Evolutionary conservation across 1,140 invertebrate genomes (phyloP), one percentile per base, ranked within the genome.

Genomic region (Zaprionus inermis): DNA sequence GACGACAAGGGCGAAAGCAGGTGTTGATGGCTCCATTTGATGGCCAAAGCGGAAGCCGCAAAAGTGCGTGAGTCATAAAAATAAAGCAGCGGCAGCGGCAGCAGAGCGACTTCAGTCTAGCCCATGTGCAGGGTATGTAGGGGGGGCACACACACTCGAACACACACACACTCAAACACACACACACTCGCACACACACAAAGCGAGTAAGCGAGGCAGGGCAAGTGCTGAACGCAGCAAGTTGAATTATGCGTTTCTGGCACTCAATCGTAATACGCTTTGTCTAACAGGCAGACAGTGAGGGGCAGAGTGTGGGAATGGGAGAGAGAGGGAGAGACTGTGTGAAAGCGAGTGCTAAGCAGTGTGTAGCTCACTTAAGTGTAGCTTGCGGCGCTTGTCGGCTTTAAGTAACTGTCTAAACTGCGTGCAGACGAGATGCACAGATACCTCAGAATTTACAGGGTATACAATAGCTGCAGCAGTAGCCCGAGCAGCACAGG

Each of bases 11-110:
- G 18, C 34, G 56, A 54, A 76, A 79, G 80, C 83, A 88, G 83
- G 83, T 88, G 83, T 88, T 88, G 83, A 88, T 88, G 77, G 83
- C 83, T 88, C 79, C 84, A 86, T 86, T 85, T 83, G 83, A 86
- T 88, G 83, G 83, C 72, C 79, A 79, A 79, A 81, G 65, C 83
- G 83, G 83, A 88, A 88, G 84, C 83, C 83, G 79, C 83, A 88
- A 83, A 85, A 88, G 83, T 88, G 83, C 83, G 83, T 88, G 83
- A 88, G 83, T 89, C 83, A 83, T 88, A 88, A 89, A 88, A 88
- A 89, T 88, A 88, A 88, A 83, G 58, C 51, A 68, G 28, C 54
- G 51, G 22, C 66, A 57, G 28, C 54, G 44, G 22, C 66, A 54
- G 56, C 22, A 44, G 51, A 22, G 28, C 3, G 38, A 28, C 24